Base-by-base conservation (phyloP, 2,888 invertebrate genomes). In the Drosophila suboccidentalis region DNA sequence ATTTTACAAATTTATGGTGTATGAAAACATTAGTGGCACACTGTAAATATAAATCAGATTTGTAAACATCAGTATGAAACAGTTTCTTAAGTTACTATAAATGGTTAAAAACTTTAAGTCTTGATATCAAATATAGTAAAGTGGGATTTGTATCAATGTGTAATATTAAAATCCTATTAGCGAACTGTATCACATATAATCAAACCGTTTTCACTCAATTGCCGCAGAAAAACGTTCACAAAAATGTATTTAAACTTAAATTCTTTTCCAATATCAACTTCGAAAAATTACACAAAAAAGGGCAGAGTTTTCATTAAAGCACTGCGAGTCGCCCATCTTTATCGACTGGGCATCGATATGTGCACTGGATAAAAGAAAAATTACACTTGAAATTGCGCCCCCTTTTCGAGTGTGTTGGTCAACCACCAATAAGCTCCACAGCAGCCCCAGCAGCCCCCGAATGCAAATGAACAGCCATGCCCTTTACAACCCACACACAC, bases 391-490 rank as follows among this genome's bases (percentile, higher is more conserved):
- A 88, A 71, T 64, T 60, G 64, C 70, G 62, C 68, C 50, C 59
- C 46, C 39, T 69, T 69, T 57, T 49, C 1, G 49, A 53, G 41
- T 61, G 79, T 60, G 41, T 51, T 79, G 76, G 76, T 76, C 76
- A 76, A 70, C 76, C 80, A 79, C 77, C 76, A 79, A 79, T 49
- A 61, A 59, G 68, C 79, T 55, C 19, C 59, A 59, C 53, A 59
- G 57, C 47, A 70, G n/a, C n/a, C n/a, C n/a, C n/a, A n/a, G 22
- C 71, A 64, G 46, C 64, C 69, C 26, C 17, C 60, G 70, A 72
- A 83, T 87, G 83, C 87, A 83, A 83, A 89, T 83, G 83, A 83
- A 83, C 83, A 83, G 75, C 75, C 67, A 50, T 39, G 55, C 22
- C 66, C 79, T 55, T 55, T 59, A 71, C 47, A 50, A 19, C 39